Evolutionary conservation across 2,888 invertebrate genomes (phyloP), one percentile per base, ranked within the genome.

Genomic region (Oasisia sp.): DNA sequence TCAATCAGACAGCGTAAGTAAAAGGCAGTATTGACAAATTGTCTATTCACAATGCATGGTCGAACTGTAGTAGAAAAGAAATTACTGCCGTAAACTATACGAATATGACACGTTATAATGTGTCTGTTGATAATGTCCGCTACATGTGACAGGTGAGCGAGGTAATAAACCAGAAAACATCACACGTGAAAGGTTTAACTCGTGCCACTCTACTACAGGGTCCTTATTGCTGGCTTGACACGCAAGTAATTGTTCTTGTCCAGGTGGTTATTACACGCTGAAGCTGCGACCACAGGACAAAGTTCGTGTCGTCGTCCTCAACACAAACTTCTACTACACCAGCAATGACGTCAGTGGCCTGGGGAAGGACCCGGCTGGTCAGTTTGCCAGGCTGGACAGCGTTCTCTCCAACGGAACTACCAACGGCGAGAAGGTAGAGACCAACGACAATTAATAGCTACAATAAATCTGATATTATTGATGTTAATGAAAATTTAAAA

Each of bases 251-350:
- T 32, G 27, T 90, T 0, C 50, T 45, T 45, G 32, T 27, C 45
- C 97, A 98, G 98, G 98, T 96, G 98, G 98, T 92, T 98, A 98
- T 97, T 99, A 98, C 97, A 98, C 98, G 94, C 98, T 98, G 96
- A 98, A 98, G 96, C 32, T 92, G 56, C 32, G 32, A 50, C 32
- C 38, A 11, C 32, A 44, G 91, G 32, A 19, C 95, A 98, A 98
- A 95, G 97, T 98, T 92, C 97, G 98, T 94, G 98, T 98, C 95
- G 97, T 99, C 93, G 98, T 98, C 50, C 97, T 99, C 94, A 99
- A 99, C 97, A 98, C 98, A 91, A 98, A 98, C 97, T 97, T 98
- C 94, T 98, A 97, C 98, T 97, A 96, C 95, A 92, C 94, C 91
- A 95, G 95, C 93, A 95, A 95, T 93, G 94, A 94, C 91, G 94